Evolutionary conservation across 2,797 vertebrate genomes (phyloP).

Genomic region (Neosilurus hyrtlii): DNA sequence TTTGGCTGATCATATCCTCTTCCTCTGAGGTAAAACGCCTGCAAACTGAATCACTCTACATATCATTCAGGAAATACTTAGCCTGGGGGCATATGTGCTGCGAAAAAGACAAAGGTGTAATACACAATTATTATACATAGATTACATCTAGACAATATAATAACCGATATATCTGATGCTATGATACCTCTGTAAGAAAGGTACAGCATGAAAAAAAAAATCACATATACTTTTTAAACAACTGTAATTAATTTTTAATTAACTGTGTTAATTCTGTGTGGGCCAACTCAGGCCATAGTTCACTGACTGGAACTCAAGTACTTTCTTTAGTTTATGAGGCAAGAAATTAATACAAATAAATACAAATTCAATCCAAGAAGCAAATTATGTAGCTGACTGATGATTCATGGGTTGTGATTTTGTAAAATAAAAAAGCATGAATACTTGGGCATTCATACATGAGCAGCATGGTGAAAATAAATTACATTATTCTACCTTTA

Average conservation of each 20-base stretch:
- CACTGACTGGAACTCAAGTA: neutral
- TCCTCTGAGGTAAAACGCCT: constrained; percentile 31
- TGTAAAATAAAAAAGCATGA: neutral
- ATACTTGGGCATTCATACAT: no score
- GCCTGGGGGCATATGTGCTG: neutral
- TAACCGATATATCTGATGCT: neutral
- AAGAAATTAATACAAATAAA: neutral
- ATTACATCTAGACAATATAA: neutral
- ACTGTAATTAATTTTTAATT: no score
- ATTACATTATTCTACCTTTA: no score
- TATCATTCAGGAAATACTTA: constrained; percentile 14
- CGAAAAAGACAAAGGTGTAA: neutral
- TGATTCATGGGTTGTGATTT: neutral
- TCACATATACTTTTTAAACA: neutral
- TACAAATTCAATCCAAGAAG: neutral
- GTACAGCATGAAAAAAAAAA: neutral
- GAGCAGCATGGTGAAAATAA: no score
- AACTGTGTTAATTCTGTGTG: no score
- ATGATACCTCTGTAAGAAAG: neutral
- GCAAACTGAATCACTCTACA: constrained; percentile 36
- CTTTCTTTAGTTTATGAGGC: no score
- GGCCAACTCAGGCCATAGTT: neutral
- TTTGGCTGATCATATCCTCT: constrained; percentile 32
- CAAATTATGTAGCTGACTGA: neutral
- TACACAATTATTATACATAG: neutral